Percentiles rank a stretch among this genome's conserved stretches.
phyloP scores from a whole-genome alignment of 2,113 vertebrate species.

The Macroglossus sobrinus region DNA sequence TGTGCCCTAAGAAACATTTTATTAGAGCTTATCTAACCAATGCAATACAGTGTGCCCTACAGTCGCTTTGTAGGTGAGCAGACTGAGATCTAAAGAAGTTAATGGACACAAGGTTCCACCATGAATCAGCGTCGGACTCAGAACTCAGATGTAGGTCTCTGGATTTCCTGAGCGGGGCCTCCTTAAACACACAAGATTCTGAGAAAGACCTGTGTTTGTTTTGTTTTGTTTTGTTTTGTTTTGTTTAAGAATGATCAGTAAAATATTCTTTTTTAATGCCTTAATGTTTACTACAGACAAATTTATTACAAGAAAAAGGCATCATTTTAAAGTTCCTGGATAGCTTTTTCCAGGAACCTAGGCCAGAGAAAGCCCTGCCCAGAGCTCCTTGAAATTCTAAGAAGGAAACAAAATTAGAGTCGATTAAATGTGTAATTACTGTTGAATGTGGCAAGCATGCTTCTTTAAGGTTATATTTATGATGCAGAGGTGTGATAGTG shows the following conservation, averaged over 20 bases:
- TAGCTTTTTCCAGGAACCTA: conserved; percentile 34
- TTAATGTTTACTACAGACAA: neutral
- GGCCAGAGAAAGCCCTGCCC: conserved; percentile 33
- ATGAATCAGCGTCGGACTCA: neutral
- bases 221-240: neutral
- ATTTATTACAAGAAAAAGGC: conserved; percentile 11
- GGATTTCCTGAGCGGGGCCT: neutral
- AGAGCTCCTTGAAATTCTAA: conserved; percentile 14
- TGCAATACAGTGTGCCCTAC: neutral
- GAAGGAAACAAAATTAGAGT: conserved; percentile 44
- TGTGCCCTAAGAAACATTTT: neutral
- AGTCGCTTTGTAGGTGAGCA: neutral
- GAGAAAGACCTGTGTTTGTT: neutral
- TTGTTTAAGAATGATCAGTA: neutral
- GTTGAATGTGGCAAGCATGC: conserved; percentile 10
- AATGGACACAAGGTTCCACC: neutral
- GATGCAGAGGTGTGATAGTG: neutral
- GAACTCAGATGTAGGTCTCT: neutral
- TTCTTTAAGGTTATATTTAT: conserved; percentile 41
- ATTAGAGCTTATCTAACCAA: neutral
- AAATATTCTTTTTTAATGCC: neutral
- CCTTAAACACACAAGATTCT: neutral
- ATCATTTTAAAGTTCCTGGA: conserved; percentile 45
- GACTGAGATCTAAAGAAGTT: neutral
- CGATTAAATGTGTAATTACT: conserved; percentile 52